Percentiles rank a stretch among this genome's conserved stretches.
These are phyloP conservation scores for Echiichthys vipera DNA, from an alignment of 2,797 vertebrate genomes.

Conservation along the genomic window DNA sequence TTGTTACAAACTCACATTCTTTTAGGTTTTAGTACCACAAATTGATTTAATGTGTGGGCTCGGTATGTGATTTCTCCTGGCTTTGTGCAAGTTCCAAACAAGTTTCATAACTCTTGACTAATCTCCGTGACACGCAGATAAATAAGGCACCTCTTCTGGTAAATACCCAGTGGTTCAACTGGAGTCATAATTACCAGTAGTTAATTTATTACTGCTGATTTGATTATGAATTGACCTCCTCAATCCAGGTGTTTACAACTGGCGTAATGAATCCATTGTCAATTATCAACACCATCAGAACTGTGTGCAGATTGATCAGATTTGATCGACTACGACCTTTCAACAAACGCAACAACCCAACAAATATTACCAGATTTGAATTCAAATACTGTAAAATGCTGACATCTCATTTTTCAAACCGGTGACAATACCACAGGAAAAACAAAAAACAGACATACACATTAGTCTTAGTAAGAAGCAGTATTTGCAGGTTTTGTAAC, in stretches of 20 bases:
- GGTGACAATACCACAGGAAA: background rate
- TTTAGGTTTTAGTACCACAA: constrained; percentile 1
- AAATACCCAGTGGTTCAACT: no score
- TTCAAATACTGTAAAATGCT: background rate
- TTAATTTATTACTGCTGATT: background rate
- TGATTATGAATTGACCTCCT: background rate
- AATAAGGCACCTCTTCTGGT: no score
- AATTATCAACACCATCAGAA: background rate
- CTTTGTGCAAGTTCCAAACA: background rate
- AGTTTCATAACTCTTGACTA: background rate
- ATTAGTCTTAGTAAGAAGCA: background rate
- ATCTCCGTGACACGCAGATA: background rate
- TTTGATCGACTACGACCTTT: background rate
- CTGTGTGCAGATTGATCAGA: background rate
- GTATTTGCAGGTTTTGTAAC: no score
- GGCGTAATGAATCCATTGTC: rapidly evolving
- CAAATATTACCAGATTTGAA: background rate
- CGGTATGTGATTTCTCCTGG: background rate
- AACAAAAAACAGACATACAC: background rate
- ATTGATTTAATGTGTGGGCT: constrained; percentile 10
- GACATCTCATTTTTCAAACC: background rate
- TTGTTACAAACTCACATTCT: background rate
- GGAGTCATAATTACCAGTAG: no score
- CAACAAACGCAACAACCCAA: background rate
- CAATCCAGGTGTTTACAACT: background rate